phyloP scores from a whole-genome alignment of 2,113 vertebrate species.

The Pterocles gutturalis region DNA sequence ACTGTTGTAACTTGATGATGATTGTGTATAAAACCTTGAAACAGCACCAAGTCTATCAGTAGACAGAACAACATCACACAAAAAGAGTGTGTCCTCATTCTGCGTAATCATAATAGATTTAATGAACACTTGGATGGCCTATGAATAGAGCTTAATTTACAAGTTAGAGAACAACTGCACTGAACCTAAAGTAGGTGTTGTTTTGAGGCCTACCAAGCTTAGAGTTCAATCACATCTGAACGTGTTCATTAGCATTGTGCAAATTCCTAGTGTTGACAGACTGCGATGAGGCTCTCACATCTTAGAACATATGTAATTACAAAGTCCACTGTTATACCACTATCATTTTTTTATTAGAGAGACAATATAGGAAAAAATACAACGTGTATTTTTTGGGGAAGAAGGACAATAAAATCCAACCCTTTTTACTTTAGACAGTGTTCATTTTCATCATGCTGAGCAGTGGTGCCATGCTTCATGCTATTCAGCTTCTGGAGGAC shows the following conservation, averaged over 20 bases:
- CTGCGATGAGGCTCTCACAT: not conserved
- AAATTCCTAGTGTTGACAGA: not conserved
- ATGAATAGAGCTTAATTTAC: not conserved
- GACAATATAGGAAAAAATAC: not conserved
- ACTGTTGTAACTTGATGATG: fast-evolving
- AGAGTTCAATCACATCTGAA: not conserved
- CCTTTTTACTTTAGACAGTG: not conserved
- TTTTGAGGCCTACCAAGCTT: not conserved
- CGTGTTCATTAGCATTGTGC: not conserved
- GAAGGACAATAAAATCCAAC: not conserved
- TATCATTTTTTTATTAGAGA: not conserved
- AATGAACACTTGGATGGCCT: not conserved
- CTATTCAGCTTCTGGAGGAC: not conserved
- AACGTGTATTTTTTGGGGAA: not conserved
- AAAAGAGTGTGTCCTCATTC: not conserved
- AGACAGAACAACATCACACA: not conserved
- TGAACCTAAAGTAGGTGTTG: not conserved
- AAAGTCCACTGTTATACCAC: not conserved
- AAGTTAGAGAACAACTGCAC: not conserved
- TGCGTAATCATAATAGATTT: not conserved
- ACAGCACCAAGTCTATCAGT: not conserved
- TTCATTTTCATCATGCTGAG: not conserved
- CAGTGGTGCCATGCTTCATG: not conserved
- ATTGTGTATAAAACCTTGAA: not conserved
- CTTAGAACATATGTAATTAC: not conserved